These are phyloP conservation scores for Drosophila histrio DNA, from an alignment of 2,888 invertebrate species.

Conservation along the genomic window DNA sequence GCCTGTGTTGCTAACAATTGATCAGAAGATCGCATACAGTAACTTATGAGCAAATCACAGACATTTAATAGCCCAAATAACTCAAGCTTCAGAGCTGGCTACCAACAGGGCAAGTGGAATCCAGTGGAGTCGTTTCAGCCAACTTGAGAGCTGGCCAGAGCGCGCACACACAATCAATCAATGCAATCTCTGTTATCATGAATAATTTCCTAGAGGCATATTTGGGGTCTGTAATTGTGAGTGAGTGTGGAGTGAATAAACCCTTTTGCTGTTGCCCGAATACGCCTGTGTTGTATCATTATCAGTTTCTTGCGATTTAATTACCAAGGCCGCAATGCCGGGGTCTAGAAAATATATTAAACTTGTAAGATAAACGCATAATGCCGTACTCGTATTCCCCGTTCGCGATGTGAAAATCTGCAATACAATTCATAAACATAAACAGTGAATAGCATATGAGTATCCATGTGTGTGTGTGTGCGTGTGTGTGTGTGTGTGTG, in stretches of 20 bases:
- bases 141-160: conserved; percentile 6
- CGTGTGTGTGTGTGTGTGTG: conserved; percentile 5
- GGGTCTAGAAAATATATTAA: conserved; percentile 50
- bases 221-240: conserved; percentile 52
- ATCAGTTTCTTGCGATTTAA: conserved; percentile 74
- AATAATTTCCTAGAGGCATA: conserved; percentile 77
- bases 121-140: background rate
- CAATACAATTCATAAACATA: conserved; percentile 70
- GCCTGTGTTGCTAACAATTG: conserved; percentile 55
- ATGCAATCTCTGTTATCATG: conserved; percentile 79
- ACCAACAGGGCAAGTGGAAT: conserved; percentile 17
- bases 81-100: conserved; percentile 51
- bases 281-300: conserved; percentile 46
- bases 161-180: conserved; percentile 66
- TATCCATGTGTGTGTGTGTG: conserved; percentile 10
- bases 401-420: conserved; percentile 50
- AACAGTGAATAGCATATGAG: conserved; percentile 38
- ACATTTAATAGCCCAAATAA: conserved; percentile 73
- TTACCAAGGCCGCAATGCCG: conserved; percentile 63
- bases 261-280: conserved; percentile 49
- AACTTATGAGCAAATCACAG: conserved; percentile 74
- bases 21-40: conserved; percentile 54
- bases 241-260: conserved; percentile 20
- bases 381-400: conserved; percentile 42
- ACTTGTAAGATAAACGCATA: conserved; percentile 71